phyloP scores from a whole-genome alignment of 2,888 invertebrate species.

The Hermaeophaga mercurialis region DNA sequence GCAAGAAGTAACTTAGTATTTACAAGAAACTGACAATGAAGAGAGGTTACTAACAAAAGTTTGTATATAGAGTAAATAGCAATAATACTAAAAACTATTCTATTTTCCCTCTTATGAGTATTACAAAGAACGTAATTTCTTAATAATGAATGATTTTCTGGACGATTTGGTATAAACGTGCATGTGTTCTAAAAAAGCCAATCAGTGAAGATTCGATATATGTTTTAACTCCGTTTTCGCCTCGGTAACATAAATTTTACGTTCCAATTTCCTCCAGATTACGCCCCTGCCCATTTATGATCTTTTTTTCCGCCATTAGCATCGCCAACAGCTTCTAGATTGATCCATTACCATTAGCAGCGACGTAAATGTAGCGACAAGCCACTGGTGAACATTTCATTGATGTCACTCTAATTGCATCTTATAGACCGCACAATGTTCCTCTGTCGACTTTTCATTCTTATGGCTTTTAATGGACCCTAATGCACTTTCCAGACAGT shows the following conservation, averaged over 20 bases:
- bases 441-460: conserved; percentile 37
- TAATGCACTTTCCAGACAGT: conserved; percentile 36
- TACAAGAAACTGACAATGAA: no score
- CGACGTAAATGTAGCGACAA: conserved; percentile 25
- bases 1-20: no score
- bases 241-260: neutral
- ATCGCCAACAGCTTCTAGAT: conserved; percentile 40
- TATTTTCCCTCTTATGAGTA: no score
- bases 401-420: conserved; percentile 43
- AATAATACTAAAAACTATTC: no score
- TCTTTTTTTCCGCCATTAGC: conserved; percentile 32
- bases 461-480: conserved; percentile 37
- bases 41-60: no score
- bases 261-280: conserved; percentile 3
- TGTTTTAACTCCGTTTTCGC: neutral
- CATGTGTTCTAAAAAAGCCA: no score
- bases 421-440: conserved; percentile 38
- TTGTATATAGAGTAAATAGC: no score
- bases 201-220: neutral
- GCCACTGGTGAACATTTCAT: conserved; percentile 40
- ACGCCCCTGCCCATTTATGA: conserved; percentile 21
- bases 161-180: no score
- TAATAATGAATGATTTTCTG: no score
- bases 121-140: no score
- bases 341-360: conserved; percentile 48